These are phyloP conservation scores for Drosophila pachea DNA, from an alignment of 1,140 invertebrate species.

Conservation along the genomic window DNA sequence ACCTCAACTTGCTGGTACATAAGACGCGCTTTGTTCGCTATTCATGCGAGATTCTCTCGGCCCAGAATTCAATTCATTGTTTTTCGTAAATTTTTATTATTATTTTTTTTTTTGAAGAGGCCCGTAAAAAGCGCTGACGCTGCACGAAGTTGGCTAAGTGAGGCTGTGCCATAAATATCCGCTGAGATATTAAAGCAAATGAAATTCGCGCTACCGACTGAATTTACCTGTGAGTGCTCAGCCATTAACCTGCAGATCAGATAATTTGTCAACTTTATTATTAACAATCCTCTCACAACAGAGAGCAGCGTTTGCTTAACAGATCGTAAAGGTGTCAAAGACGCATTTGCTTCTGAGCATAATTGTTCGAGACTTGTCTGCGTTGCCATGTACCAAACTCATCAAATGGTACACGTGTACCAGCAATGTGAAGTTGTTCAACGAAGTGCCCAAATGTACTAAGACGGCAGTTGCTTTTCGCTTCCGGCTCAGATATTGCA, in stretches of 20 bases:
- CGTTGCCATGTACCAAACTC: too few relatives aligned
- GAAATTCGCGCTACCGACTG: not conserved
- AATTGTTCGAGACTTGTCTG: not conserved
- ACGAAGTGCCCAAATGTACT: not conserved
- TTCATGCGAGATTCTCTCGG: conserved; percentile 29
- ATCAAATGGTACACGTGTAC: too few relatives aligned
- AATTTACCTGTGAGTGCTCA: not conserved
- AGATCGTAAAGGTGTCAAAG: conserved; percentile 10
- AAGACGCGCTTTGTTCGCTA: conserved; percentile 47
- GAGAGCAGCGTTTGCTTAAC: not conserved
- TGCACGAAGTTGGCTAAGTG: conserved; percentile 55
- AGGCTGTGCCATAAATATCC: conserved; percentile 56
- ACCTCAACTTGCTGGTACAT: conserved; percentile 3
- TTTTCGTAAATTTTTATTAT: too few relatives aligned
- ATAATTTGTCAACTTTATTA: conserved; percentile 37
- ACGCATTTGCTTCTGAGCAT: not conserved
- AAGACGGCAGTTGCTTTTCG: not conserved
- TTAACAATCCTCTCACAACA: conserved; percentile 9
- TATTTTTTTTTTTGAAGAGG: conserved; percentile 2
- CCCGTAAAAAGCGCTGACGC: conserved; percentile 66
- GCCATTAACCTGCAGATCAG: conserved; percentile 10
- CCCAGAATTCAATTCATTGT: conserved; percentile 36
- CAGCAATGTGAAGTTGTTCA: not conserved
- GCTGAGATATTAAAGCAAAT: not conserved
- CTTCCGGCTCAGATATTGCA: not conserved